Percentiles rank a stretch among this genome's conserved stretches.
Evolutionary conservation across 1,140 invertebrate genomes (phyloP).

Genomic region (Ooceraea biroi): DNA sequence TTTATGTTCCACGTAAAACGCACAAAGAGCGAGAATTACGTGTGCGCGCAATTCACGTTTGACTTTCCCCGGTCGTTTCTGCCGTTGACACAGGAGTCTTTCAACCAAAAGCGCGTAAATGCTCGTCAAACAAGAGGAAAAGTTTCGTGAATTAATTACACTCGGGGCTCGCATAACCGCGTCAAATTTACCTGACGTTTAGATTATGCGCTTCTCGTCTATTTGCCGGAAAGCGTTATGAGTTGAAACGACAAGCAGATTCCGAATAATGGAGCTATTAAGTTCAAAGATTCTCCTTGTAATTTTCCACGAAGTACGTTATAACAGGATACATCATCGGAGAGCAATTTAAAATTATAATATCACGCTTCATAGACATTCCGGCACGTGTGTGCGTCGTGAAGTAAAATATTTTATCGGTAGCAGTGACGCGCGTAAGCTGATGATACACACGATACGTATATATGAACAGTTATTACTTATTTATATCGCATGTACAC

Average conservation of each 20-base stretch:
- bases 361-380: neutral
- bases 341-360: neutral
- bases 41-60: constrained; percentile 38
- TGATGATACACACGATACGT: too few relatives aligned
- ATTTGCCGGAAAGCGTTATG: constrained; percentile 37
- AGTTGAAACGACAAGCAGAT: constrained; percentile 38
- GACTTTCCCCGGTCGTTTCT: constrained; percentile 40
- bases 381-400: too few relatives aligned
- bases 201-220: constrained; percentile 49
- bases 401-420: too few relatives aligned
- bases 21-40: constrained; percentile 40
- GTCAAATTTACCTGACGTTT: constrained; percentile 46
- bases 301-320: neutral
- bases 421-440: too few relatives aligned
- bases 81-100: constrained; percentile 39
- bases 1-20: constrained; percentile 3
- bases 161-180: constrained; percentile 41
- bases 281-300: constrained; percentile 7
- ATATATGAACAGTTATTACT: too few relatives aligned
- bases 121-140: constrained; percentile 48
- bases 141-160: constrained; percentile 57
- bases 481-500: too few relatives aligned
- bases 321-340: neutral
- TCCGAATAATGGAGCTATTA: constrained; percentile 48
- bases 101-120: constrained; percentile 40